phyloP scores from a whole-genome alignment of 2,113 vertebrate species.

The Otocyon megalotis region DNA sequence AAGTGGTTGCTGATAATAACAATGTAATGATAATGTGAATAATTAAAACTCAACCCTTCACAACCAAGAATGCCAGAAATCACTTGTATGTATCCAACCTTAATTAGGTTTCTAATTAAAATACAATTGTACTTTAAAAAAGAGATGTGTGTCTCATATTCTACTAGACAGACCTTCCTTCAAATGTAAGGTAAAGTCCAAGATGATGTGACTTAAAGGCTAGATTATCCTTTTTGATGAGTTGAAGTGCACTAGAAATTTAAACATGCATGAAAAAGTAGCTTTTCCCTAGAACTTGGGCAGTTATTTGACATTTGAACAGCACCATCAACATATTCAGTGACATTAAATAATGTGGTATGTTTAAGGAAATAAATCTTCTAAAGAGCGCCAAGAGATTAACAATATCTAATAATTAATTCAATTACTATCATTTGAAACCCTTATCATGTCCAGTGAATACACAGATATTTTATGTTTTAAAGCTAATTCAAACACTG shows the following conservation, averaged over 20 bases:
- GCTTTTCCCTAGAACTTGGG: neutral
- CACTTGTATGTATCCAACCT: neutral
- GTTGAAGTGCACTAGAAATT: neutral
- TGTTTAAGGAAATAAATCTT: slow-evolving; percentile 50
- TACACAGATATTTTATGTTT: neutral
- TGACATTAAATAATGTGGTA: slow-evolving; percentile 38
- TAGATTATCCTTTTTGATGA: slow-evolving; percentile 32
- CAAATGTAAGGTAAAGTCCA: neutral
- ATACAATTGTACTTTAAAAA: neutral
- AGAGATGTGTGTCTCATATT: neutral
- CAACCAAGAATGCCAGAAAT: neutral
- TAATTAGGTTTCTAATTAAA: neutral
- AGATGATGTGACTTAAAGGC: neutral
- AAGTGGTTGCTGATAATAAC: neutral
- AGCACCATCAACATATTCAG: neutral
- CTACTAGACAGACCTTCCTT: neutral
- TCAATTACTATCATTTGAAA: neutral
- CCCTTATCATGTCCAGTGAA: neutral
- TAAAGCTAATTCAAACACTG: neutral
- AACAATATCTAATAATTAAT: slow-evolving; percentile 32
- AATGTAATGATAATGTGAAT: neutral
- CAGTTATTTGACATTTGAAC: slow-evolving; percentile 29
- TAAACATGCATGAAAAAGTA: slow-evolving; percentile 6
- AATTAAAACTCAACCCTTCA: neutral
- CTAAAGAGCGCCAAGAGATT: neutral